Percentiles rank a stretch among this genome's conserved stretches.
Evolutionary conservation across 2,113 vertebrate genomes (phyloP).

Genomic region (Brachyhypopomus occidentalis): DNA sequence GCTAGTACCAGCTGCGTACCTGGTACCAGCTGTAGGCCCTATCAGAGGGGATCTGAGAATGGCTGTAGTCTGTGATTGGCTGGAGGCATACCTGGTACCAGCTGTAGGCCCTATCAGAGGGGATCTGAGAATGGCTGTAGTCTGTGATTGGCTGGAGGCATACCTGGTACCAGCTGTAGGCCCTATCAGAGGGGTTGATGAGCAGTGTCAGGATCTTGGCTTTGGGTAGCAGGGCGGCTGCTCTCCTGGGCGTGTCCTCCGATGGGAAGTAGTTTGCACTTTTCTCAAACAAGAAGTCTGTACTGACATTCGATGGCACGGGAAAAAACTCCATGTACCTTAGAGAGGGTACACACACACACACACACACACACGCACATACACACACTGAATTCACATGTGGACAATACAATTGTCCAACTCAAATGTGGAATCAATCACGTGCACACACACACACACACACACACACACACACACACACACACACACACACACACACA

Average conservation of each 20-base stretch:
- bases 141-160: background rate
- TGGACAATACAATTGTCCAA: no score
- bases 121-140: background rate
- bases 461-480: conserved; percentile 31
- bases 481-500: conserved; percentile 38
- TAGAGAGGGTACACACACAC: conserved; percentile 54
- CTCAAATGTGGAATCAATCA: background rate
- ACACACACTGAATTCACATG: no score
- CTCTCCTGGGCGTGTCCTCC: conserved; percentile 88
- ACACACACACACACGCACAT: background rate
- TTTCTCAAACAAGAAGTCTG: conserved; percentile 96
- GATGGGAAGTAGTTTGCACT: conserved; percentile 97
- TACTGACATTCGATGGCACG: conserved; percentile 88
- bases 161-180: conserved; percentile 98
- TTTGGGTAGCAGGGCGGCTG: conserved; percentile 89
- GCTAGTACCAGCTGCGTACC: conserved; percentile 65
- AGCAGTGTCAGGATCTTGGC: conserved; percentile 96
- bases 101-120: conserved; percentile 86
- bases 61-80: background rate
- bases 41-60: conserved; percentile 63
- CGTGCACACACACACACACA: conserved; percentile 37
- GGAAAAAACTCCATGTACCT: conserved; percentile 99
- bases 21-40: conserved; percentile 96
- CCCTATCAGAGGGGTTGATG: conserved; percentile 92
- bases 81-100: conserved; percentile 90